Base-by-base conservation (phyloP, 1,140 invertebrate genomes). In the Geopemphigus sp. region DNA sequence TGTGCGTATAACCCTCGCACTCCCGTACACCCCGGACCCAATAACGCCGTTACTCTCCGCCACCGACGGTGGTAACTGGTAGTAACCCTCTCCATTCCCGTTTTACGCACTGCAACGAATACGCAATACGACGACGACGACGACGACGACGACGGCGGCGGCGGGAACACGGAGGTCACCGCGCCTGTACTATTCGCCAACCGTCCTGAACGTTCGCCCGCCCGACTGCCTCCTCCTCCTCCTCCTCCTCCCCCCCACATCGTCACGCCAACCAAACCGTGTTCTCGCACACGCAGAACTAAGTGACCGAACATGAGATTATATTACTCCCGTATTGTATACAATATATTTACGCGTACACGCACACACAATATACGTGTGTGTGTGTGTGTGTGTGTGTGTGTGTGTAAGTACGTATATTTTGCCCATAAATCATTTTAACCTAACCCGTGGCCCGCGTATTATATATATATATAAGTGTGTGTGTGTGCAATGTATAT, bases 21-120 rank as follows among this genome's bases (percentile, higher is more conserved):
- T n/a, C n/a, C n/a, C n/a, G n/a, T n/a, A n/a, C n/a, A n/a, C n/a
- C n/a, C n/a, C n/a, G n/a, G n/a, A n/a, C n/a, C n/a, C n/a, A n/a
- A n/a, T n/a, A n/a, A n/a, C n/a, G n/a, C n/a, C n/a, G n/a, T n/a
- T n/a, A n/a, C n/a, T n/a, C n/a, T n/a, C n/a, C n/a, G n/a, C n/a
- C n/a, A n/a, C n/a, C n/a, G n/a, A n/a, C n/a, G n/a, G n/a, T n/a
- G n/a, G n/a, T n/a, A n/a, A n/a, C n/a, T n/a, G n/a, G n/a, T n/a
- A n/a, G n/a, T n/a, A n/a, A n/a, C 22, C 45, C 45, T 29, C 47
- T 0, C 68, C 68, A 19, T 0, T 57, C 19, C 68, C 15, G 11
- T 73, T 73, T 26, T 73, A 54, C 57, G 70, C 70, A 73, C 50
- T 73, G 70, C 53, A 54, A 54, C 26, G 70, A 73, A 73, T 73